phyloP scores from a whole-genome alignment of 2,113 vertebrate species.

The Rattus norvegicus region DNA sequence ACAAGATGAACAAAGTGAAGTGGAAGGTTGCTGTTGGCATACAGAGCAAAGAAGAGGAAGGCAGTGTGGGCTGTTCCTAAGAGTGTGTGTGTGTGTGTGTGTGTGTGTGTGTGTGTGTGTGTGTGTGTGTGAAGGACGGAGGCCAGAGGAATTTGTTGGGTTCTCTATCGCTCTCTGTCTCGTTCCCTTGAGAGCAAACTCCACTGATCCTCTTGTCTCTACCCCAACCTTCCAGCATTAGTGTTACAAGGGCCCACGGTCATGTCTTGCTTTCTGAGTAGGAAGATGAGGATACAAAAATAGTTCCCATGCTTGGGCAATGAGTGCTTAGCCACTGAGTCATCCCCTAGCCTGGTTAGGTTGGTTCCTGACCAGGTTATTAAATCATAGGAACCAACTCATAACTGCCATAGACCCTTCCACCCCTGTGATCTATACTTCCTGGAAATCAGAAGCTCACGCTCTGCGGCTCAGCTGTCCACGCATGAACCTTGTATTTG shows the following conservation, averaged over 20 bases:
- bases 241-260: background rate
- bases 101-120: background rate
- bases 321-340: background rate
- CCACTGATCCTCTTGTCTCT: background rate
- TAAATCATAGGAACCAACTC: background rate
- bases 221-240: background rate
- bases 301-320: background rate
- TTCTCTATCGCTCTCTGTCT: background rate
- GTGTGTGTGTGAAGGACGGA: background rate
- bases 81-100: background rate
- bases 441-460: background rate
- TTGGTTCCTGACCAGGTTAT: background rate
- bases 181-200: background rate
- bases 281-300: too few relatives aligned
- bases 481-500: fast-evolving
- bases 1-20: fast-evolving
- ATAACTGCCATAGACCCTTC: fast-evolving
- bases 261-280: background rate
- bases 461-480: background rate
- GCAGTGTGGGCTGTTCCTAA: background rate
- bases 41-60: background rate
- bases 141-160: background rate
- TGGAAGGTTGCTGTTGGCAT: background rate
- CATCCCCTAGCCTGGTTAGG: background rate
- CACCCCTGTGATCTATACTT: fast-evolving